Evolutionary conservation across 2,888 invertebrate genomes (phyloP), one percentile per base, ranked within the genome.

Genomic region (Apamea sordens): DNA sequence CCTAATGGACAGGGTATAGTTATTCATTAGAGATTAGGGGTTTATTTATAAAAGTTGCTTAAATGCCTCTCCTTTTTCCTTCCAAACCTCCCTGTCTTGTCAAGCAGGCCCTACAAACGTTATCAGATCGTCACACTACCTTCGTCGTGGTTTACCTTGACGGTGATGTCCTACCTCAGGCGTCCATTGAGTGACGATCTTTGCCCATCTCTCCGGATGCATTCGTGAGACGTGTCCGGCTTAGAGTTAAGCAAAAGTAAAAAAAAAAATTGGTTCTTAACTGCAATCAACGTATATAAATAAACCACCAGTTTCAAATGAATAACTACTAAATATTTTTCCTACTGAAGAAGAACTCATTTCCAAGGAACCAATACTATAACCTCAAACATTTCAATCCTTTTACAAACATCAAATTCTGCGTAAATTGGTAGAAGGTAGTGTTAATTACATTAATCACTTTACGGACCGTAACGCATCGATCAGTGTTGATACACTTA

Each of bases 401-500:
- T 24, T 36, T 50, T 10, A 70, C 28, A 0, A 67, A 63, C 68
- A 28, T 63, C 21, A 53, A 83, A 80, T 83, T 77, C 74, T 69
- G 28, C 24, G 74, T 65, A 74, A 80, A 63, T 69, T 50, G n/a
- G 72, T 59, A 41, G 36, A 53, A 79, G 74, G 50, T 64, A 73
- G 79, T 83, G 76, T 83, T 86, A 77, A 83, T 50, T 65, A 76
- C 75, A 76, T 84, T 69, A 81, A 81, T 84, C 41, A 77, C 32
- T 69, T 32, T 28, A 36, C 73, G 67, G 13, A 86, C 70, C 77
- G 87, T 79, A 75, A 80, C 75, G 11, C 86, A 86, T 86, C 81
- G 81, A 81, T 85, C 83, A 83, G 67, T 69, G 74, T 64, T 83
- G 80, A 83, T 86, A 77, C 59, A 83, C 59, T 80, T 73, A 69